Conservation (phyloP, 2,888 invertebrate species). For the Ligdia adustata region DNA sequence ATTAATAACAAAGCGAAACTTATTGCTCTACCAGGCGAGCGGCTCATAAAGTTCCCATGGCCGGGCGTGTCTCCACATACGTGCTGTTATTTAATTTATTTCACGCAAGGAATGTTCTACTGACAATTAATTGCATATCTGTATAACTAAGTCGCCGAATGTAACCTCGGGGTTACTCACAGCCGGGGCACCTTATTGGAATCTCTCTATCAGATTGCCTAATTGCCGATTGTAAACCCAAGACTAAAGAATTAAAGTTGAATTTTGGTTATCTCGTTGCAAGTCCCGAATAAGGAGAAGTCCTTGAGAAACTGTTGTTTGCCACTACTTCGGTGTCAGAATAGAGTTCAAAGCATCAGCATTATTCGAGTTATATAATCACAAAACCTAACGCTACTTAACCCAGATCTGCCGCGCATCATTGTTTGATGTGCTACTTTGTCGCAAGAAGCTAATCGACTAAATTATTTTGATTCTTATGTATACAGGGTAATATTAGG, state of each 20-base stretch:
- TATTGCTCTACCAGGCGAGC: constrained; percentile 24
- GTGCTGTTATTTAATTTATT: constrained; percentile 42
- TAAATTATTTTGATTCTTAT: too few species aligned
- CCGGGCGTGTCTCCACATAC: constrained; percentile 27
- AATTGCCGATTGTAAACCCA: constrained; percentile 33
- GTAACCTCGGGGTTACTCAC: constrained; percentile 57
- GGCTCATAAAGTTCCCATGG: constrained; percentile 31
- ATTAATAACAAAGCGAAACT: constrained; percentile 40
- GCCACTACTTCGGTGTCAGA: constrained; percentile 20
- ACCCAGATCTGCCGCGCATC: constrained; percentile 39
- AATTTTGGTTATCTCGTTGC: constrained; percentile 36
- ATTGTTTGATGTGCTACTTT: constrained; percentile 34
- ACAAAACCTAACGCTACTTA: constrained; percentile 14
- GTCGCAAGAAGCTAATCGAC: constrained; percentile 2
- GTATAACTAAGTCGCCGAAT: constrained; percentile 42
- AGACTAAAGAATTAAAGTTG: constrained; percentile 35
- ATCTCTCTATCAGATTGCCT: constrained; percentile 31
- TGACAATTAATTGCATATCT: constrained; percentile 43
- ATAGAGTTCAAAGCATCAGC: constrained; percentile 18
- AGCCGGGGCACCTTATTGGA: constrained; percentile 50
- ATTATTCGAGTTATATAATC: constrained; percentile 13
- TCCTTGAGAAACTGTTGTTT: constrained; percentile 42
- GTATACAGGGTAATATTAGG: too few species aligned
- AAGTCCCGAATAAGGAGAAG: constrained; percentile 42
- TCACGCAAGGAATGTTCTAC: constrained; percentile 31